phyloP scores from a whole-genome alignment of 1,140 invertebrate species.

The Drosophila prosaltans region DNA sequence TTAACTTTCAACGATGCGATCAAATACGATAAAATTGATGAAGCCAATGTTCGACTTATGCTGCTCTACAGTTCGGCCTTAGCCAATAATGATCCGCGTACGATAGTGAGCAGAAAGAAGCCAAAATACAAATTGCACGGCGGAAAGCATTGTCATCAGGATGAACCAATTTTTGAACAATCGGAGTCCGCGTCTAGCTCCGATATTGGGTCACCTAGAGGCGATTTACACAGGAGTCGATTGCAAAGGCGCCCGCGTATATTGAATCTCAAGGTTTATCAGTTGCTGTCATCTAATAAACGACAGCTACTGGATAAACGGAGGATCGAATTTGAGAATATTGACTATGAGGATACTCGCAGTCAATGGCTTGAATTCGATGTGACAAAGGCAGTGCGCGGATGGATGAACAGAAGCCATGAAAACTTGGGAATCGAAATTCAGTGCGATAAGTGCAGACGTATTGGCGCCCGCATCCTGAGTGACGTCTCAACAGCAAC shows the following conservation, averaged over 20 bases:
- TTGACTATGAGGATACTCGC: conserved; percentile 46
- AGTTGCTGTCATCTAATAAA: conserved; percentile 52
- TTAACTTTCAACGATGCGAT: conserved; percentile 43
- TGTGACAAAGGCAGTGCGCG: conserved; percentile 83
- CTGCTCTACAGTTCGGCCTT: conserved; percentile 66
- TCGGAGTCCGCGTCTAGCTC: background rate
- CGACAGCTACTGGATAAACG: conserved; percentile 52
- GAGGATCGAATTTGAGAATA: conserved; percentile 53
- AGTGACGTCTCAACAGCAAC: conserved; percentile 59
- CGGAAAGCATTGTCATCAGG: conserved; percentile 22
- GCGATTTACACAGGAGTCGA: conserved; percentile 13
- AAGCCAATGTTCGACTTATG: conserved; percentile 76
- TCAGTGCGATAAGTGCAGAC: conserved; percentile 83
- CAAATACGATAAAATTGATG: conserved; percentile 62
- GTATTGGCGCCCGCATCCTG: conserved; percentile 68
- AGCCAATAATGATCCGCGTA: conserved; percentile 19
- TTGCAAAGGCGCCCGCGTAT: conserved; percentile 22
- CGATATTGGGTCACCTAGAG: background rate
- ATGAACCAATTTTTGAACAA: background rate
- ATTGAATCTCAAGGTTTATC: conserved; percentile 70
- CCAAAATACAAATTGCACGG: conserved; percentile 11
- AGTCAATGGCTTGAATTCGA: conserved; percentile 85
- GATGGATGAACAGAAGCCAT: conserved; percentile 83
- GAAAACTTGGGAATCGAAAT: conserved; percentile 84
- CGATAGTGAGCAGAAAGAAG: conserved; percentile 7